Evolutionary conservation across 1,140 invertebrate species (phyloP).

Genomic region (Hypothenemus hampei): DNA sequence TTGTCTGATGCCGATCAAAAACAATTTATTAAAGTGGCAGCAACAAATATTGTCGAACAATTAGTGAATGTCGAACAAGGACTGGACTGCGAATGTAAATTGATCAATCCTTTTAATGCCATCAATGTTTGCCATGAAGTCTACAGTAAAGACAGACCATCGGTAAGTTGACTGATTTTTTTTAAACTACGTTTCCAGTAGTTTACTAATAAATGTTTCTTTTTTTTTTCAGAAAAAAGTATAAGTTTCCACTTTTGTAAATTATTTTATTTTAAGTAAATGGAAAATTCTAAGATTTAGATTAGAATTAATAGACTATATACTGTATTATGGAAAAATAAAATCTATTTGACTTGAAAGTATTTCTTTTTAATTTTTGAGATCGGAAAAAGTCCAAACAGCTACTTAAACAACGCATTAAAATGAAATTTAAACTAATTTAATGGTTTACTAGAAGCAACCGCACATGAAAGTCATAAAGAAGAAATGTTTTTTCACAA

Average conservation of each 20-base stretch:
- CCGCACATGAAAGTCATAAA: constrained; percentile 10
- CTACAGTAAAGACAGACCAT: constrained; percentile 43
- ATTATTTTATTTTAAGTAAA: constrained; percentile 12
- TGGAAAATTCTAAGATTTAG: neutral
- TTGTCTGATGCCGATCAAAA: constrained; percentile 49
- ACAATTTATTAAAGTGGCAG: constrained; percentile 48
- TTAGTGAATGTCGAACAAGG: constrained; percentile 46
- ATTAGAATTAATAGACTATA: no score
- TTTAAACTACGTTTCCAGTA: neutral
- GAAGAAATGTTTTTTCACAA: constrained; percentile 6
- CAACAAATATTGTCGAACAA: constrained; percentile 47
- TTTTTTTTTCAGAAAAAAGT: constrained; percentile 33
- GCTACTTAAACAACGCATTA: constrained; percentile 12
- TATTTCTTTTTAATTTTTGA: no score
- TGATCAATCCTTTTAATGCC: constrained; percentile 40
- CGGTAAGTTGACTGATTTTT: constrained; percentile 22
- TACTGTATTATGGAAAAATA: no score
- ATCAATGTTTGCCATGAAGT: constrained; percentile 47
- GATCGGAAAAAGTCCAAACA: no score
- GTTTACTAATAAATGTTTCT: constrained; percentile 1
- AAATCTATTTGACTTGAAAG: no score
- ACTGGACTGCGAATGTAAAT: constrained; percentile 50
- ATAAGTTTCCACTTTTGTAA: constrained; percentile 26
- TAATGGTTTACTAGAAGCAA: constrained; percentile 2
- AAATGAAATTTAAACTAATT: constrained; percentile 8